A percentile compares a stretch with the other conserved stretches of the same genome.
Evolutionary conservation across 2,888 invertebrate species (phyloP).

Genomic region (Celastrina argiolus): DNA sequence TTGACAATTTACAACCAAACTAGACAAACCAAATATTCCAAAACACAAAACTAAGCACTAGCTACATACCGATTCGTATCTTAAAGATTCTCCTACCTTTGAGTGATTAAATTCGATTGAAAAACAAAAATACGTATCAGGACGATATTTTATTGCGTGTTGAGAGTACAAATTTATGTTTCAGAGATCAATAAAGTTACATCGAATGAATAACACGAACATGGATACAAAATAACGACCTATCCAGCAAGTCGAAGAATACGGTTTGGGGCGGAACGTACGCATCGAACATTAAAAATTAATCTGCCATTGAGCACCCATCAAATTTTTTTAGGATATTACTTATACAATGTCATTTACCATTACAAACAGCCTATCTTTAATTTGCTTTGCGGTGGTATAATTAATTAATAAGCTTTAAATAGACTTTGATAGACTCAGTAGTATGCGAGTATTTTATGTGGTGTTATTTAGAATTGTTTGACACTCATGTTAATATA

Average conservation of each 20-base stretch:
- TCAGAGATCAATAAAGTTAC: constrained; percentile 19
- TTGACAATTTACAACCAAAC: not conserved
- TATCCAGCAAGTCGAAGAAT: constrained; percentile 18
- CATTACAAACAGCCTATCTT: not conserved
- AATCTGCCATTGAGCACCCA: not conserved
- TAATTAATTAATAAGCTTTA: too few species aligned
- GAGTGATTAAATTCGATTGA: constrained; percentile 15
- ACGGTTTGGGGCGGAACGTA: not conserved
- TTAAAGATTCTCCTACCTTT: not conserved
- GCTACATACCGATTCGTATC: constrained; percentile 11
- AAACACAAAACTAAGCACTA: constrained; percentile 21
- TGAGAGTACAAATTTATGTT: constrained; percentile 15
- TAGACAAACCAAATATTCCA: constrained; percentile 9
- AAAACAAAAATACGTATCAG: constrained; percentile 9
- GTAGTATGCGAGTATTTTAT: not conserved
- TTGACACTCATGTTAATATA: not conserved
- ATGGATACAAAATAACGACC: constrained; percentile 13
- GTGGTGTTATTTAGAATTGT: not conserved
- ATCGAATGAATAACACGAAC: constrained; percentile 13
- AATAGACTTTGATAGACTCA: not conserved
- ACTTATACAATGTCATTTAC: not conserved
- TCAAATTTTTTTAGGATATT: not conserved
- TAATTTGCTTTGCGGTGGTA: not conserved
- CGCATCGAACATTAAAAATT: not conserved
- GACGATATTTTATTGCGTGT: constrained; percentile 18